A percentile compares a stretch with the other conserved stretches of the same genome.
These are phyloP conservation scores for Notarius lentiginosus DNA, from an alignment of 2,113 vertebrate genomes.

Conservation along the genomic window DNA sequence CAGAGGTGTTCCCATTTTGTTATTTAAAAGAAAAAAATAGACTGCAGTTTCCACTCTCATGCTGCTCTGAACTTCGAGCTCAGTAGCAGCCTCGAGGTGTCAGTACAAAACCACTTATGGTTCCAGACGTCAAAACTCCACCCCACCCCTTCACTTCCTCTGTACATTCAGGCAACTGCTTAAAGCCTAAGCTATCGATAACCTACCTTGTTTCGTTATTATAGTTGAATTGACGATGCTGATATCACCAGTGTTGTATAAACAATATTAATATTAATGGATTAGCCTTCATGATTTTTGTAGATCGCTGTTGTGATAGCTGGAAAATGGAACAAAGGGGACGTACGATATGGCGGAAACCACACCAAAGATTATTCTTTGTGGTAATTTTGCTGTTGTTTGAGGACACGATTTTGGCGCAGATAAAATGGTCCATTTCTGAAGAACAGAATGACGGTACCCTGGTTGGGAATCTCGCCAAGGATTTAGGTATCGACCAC, in stretches of 20 bases:
- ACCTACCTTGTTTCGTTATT: neutral
- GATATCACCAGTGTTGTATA: neutral
- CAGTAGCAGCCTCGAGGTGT: conserved; percentile 42
- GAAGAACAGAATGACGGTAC: conserved; percentile 67
- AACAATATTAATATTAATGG: neutral
- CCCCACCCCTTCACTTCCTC: neutral
- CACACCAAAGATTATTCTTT: conserved; percentile 3
- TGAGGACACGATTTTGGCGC: conserved; percentile 47
- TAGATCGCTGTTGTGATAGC: neutral
- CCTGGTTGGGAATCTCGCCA: conserved; percentile 63
- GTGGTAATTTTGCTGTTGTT: conserved; percentile 40
- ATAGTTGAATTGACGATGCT: neutral
- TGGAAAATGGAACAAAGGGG: conserved; percentile 59
- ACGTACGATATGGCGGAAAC: conserved; percentile 10
- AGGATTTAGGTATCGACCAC: conserved; percentile 70
- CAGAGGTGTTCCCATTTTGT: neutral
- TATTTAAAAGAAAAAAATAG: neutral
- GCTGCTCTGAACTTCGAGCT: conserved; percentile 10
- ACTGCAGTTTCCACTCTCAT: neutral
- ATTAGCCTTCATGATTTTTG: neutral
- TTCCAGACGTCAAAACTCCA: neutral
- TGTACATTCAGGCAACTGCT: neutral
- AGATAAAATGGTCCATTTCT: conserved; percentile 66
- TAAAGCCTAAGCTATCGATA: neutral
- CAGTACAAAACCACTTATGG: conserved; percentile 41